A percentile compares a stretch with the other conserved stretches of the same genome.
Conservation (phyloP, 2,888 invertebrate genomes). For the Eupeodes latifasciatus region DNA sequence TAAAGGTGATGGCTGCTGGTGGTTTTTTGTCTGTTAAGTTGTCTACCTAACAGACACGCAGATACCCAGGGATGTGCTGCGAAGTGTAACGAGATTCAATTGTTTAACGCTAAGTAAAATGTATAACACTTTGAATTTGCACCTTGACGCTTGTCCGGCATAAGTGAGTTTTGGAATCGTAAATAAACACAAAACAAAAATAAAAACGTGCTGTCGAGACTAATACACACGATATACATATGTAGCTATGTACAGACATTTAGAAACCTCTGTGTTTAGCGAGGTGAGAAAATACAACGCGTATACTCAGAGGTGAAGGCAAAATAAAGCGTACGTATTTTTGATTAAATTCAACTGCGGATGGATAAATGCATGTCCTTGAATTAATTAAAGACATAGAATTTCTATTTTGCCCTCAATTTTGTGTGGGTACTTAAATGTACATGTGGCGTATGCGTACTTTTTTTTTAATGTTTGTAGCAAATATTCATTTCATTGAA, state of each 20-base stretch:
- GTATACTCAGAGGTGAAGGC: constrained; percentile 44
- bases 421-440: constrained; percentile 33
- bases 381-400: constrained; percentile 71
- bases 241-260: too few species aligned
- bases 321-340: neutral
- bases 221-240: neutral
- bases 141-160: constrained; percentile 22
- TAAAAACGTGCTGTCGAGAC: constrained; percentile 19
- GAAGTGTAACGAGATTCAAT: constrained; percentile 67
- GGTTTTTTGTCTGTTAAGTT: neutral
- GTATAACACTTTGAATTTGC: constrained; percentile 15
- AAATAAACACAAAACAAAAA: constrained; percentile 3
- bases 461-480: constrained; percentile 4
- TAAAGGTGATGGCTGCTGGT: neutral
- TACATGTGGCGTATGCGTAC: neutral
- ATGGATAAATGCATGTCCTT: constrained; percentile 62
- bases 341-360: constrained; percentile 8
- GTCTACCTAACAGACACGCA: constrained; percentile 12
- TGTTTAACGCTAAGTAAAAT: constrained; percentile 65
- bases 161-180: neutral
- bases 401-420: constrained; percentile 66
- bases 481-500: constrained; percentile 49
- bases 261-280: constrained; percentile 56
- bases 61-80: constrained; percentile 44
- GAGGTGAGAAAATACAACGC: constrained; percentile 59